Percentiles rank a stretch among this genome's conserved stretches.
Evolutionary conservation across 2,888 invertebrate genomes (phyloP).

Genomic region (Acrobasis consociella): DNA sequence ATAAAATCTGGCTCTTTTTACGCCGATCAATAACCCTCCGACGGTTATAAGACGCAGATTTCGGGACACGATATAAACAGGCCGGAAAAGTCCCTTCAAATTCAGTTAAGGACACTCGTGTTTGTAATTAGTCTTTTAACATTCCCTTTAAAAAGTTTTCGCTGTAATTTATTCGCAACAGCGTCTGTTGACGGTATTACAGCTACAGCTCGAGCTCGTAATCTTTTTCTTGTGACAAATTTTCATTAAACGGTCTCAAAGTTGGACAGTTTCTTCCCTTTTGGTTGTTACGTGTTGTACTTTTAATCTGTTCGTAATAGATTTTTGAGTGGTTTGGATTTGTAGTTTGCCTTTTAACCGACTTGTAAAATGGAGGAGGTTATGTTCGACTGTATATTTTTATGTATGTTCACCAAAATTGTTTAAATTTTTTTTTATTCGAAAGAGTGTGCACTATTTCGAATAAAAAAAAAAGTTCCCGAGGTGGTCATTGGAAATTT

Average conservation of each 20-base stretch:
- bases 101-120: slow-evolving; percentile 33
- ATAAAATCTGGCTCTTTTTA: background rate
- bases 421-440: too few species aligned
- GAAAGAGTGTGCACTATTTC: too few species aligned
- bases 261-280: slow-evolving; percentile 39
- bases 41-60: background rate
- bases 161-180: slow-evolving; percentile 38
- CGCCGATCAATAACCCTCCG: too few species aligned
- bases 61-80: slow-evolving; percentile 1
- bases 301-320: slow-evolving; percentile 9
- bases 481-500: too few species aligned
- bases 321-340: too few species aligned
- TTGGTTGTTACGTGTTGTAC: slow-evolving; percentile 44
- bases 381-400: too few species aligned
- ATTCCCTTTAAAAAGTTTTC: slow-evolving; percentile 41
- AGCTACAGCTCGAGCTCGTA: slow-evolving; percentile 1
- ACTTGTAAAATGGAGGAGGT: too few species aligned
- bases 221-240: slow-evolving; percentile 28
- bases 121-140: slow-evolving; percentile 43
- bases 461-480: too few species aligned
- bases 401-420: too few species aligned
- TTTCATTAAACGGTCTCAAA: slow-evolving; percentile 32
- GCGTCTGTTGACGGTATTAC: slow-evolving; percentile 36
- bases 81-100: slow-evolving; percentile 28
- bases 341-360: too few species aligned